Conservation (phyloP, 92 coral and sea anemone genomes). For the Pocillopora meandrina region DNA sequence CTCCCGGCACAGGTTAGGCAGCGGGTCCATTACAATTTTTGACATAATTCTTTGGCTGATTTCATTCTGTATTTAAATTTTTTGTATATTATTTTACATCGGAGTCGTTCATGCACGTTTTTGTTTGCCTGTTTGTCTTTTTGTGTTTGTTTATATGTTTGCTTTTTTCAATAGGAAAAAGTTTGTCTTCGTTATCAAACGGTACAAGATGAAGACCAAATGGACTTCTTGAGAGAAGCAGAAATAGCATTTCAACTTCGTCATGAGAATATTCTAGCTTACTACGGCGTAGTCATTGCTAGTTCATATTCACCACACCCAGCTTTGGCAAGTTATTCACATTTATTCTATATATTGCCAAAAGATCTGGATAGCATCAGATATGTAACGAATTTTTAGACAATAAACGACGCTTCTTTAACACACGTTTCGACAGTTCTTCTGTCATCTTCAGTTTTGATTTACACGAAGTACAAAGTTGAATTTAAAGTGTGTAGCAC, state of each 20-base stretch:
- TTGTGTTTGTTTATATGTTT: neutral
- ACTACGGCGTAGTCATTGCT: slow-evolving; percentile 44
- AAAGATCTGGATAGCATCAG: too few relatives aligned
- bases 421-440: too few relatives aligned
- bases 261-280: slow-evolving; percentile 42
- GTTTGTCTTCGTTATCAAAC: slow-evolving; percentile 51
- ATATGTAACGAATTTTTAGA: too few relatives aligned
- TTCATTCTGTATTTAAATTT: too few relatives aligned
- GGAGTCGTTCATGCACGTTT: too few relatives aligned
- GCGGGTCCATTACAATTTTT: neutral
- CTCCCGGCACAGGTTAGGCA: neutral
- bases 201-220: neutral
- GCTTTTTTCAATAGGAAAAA: slow-evolving; percentile 17
- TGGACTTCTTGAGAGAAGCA: slow-evolving; percentile 40
- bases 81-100: neutral
- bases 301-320: slow-evolving; percentile 46
- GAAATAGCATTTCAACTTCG: slow-evolving; percentile 38
- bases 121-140: neutral
- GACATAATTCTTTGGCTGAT: too few relatives aligned
- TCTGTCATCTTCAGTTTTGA: too few relatives aligned
- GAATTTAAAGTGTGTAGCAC: too few relatives aligned
- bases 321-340: slow-evolving; percentile 44
- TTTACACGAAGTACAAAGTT: too few relatives aligned
- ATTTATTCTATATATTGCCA: too few relatives aligned
- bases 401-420: too few relatives aligned